Base-by-base conservation (phyloP, 2,888 invertebrate genomes). In the Lymantria monacha region DNA sequence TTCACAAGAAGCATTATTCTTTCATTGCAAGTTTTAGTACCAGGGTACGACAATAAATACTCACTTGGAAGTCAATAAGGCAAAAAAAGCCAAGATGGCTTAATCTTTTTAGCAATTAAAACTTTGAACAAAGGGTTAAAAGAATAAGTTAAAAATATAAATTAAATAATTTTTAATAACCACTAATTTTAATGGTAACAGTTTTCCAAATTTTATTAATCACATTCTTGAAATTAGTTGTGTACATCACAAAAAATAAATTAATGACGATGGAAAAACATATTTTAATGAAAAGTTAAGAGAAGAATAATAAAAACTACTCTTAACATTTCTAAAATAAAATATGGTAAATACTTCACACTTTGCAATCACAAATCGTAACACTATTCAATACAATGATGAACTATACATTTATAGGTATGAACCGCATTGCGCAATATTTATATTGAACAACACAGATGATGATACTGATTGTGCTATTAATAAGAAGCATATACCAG, bases 391-490 rank as follows among this genome's bases (percentile, higher is more conserved):
- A 60, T 51, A 60, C 61, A 61, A 55, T 13, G 61, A 57, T 59
- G 57, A 57, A 54, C 57, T 70, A 64, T 46, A 43, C 22, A 22
- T 22, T 74, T 76, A 77, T 66, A 52, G 66, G 61, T 69, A 68
- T 22, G 22, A 22, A 22, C 22, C 5, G 22, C 22, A 3, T 72
- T 68, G 63, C 59, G 66, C 72, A 76, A 74, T 61, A 61, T 69
- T 55, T 63, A 68, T 36, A 71, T 72, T 71, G 69, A 70, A 64
- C 51, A 69, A 74, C 74, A 77, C 69, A 49, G 73, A 71, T 81
- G 72, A 78, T 76, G 83, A 89, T 87, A 87, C 86, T 88, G 87
- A 88, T 89, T 87, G 85, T 81, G 79, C 86, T 87, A 87, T 72
- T 73, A 84, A 85, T 77, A 83, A 83, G 81, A 80, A 79, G 79